A percentile compares a stretch with the other conserved stretches of the same genome.
Conservation (phyloP, 2,113 vertebrate genomes). For the human region GRCh38 chr20:43090501-43091000, state of each 20-base stretch:
- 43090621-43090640: constrained; percentile 14
- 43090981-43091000: too few species aligned
- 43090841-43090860: background rate
- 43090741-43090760: background rate
- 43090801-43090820: background rate
- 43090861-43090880: background rate
- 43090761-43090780: background rate
- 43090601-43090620: background rate
- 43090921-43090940: background rate
- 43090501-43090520: too few species aligned
- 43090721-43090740: background rate
- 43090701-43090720: background rate
- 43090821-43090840: background rate
- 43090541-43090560: too few species aligned
- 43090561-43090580: background rate
- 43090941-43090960: background rate
- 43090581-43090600: background rate
- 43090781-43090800: background rate
- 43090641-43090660: background rate
- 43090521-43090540: too few species aligned
- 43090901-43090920: background rate
- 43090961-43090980: too few species aligned
- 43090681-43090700: background rate
- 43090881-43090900: background rate
- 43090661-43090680: background rate